Percentiles rank a stretch among this genome's conserved stretches.
phyloP scores from a whole-genome alignment of 2,888 invertebrate genomes.

The Synergus itoensis region DNA sequence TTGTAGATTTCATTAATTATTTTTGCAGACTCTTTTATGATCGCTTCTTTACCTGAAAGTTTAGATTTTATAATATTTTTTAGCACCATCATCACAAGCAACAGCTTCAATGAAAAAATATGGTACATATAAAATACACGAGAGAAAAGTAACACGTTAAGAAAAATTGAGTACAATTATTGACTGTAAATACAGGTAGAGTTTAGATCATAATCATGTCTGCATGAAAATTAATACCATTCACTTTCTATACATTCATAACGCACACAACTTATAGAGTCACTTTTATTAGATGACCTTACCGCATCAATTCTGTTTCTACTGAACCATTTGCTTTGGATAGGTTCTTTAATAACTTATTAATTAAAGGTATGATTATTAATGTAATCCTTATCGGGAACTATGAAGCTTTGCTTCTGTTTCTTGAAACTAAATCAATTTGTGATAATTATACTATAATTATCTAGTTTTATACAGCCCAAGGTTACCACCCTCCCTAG shows the following conservation, averaged over 20 bases:
- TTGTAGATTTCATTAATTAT: neutral
- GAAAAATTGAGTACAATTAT: neutral
- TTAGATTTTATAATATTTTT: neutral
- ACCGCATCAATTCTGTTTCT: conserved; percentile 15
- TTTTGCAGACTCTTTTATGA: neutral
- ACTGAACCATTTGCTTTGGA: conserved; percentile 21
- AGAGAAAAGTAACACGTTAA: neutral
- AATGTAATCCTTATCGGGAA: conserved; percentile 8
- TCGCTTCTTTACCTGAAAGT: neutral
- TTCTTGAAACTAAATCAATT: neutral
- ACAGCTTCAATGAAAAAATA: too few species aligned
- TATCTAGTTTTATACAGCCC: conserved; percentile 26
- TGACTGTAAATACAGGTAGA: neutral
- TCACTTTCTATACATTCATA: conserved; percentile 4
- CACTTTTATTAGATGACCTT: conserved; percentile 10
- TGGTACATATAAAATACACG: neutral
- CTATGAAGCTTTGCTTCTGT: conserved; percentile 8
- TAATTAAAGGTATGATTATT: conserved; percentile 25
- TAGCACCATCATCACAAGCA: too few species aligned
- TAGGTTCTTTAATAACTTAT: conserved; percentile 22
- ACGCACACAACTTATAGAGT: neutral
- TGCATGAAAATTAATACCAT: conserved; percentile 1
- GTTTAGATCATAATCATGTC: neutral
- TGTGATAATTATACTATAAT: conserved; percentile 21
- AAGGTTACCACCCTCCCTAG: conserved; percentile 6